Percentiles rank a stretch among this genome's conserved stretches.
Conservation (phyloP, 2,797 vertebrate genomes). For the Distichodus sexfasciatus region DNA sequence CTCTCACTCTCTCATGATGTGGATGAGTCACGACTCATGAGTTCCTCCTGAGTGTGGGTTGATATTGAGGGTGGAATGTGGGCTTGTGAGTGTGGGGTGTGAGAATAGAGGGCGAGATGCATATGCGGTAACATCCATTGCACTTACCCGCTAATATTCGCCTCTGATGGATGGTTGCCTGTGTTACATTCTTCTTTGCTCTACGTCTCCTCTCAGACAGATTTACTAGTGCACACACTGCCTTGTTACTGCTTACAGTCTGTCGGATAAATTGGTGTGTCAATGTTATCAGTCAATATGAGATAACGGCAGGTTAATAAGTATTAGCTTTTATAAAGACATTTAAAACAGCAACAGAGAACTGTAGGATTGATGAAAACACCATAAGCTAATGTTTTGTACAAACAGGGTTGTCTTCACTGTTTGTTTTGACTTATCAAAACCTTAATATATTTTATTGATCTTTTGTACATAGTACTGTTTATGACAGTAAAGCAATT, state of each 20-base stretch:
- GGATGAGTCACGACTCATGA: slow-evolving; percentile 44
- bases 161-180: not conserved
- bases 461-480: too few relatives aligned
- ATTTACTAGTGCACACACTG: not conserved
- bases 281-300: too few relatives aligned
- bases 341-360: too few relatives aligned
- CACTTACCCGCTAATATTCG: not conserved
- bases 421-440: too few relatives aligned
- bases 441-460: too few relatives aligned
- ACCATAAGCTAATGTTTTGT: too few relatives aligned
- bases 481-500: too few relatives aligned
- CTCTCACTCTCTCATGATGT: slow-evolving; percentile 11
- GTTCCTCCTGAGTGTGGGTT: not conserved
- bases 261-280: too few relatives aligned
- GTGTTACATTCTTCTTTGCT: not conserved
- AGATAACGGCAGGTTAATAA: too few relatives aligned
- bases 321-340: too few relatives aligned
- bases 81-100: slow-evolving; percentile 26
- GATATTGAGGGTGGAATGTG: slow-evolving; percentile 29
- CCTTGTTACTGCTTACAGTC: not conserved
- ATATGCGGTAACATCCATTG: not conserved
- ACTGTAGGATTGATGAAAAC: too few relatives aligned
- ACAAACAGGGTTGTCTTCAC: too few relatives aligned
- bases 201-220: not conserved
- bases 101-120: not conserved